Base-by-base conservation (phyloP, 2,797 vertebrate genomes). In the Toxotes lorentzi region DNA sequence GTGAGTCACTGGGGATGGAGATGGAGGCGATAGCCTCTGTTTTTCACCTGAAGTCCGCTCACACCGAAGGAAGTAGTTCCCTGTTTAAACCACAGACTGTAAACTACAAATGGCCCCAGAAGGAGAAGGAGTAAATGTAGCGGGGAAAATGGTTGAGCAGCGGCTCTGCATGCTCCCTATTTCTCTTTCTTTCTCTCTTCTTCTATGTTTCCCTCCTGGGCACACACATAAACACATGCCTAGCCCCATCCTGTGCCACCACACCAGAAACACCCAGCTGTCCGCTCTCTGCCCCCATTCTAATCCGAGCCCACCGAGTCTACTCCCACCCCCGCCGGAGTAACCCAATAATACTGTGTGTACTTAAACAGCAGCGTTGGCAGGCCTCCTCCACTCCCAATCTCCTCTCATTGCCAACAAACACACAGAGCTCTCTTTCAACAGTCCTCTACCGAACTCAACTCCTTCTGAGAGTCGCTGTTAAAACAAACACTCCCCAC, bases 281-380 rank as follows among this genome's bases (percentile, higher is more conserved):
- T 84, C 89, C 63, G 72, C 75, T 83, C 84, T 66, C 78, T 84
- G 78, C 74, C 68, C 82, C 79, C 57, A 56, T 69, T 67, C 65
- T 87, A 87, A 88, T 90, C 88, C 30, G 12, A 32, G 58, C 51
- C 71, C 63, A 47, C 68, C 10, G 24, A 73, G 71, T 73, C 76
- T 38, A 74, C 85, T 78, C 91, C 91, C 83, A 90, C 92, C 93
- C 89, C 73, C 78, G 79, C 90, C 90, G 90, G 91, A 95, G 92
- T 94, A 95, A 95, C 92, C 93, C 92, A 95, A 93, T 96, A 95
- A 94, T 73, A 73, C 88, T 89, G 79, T 89, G 92, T 92, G 95
- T 95, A 94, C 92, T 96, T 94, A 94, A 96, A 95, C 94, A 95
- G 93, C 86, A 87, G 91, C 90, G 86, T 91, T 96, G 95, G 94